Evolutionary conservation across 2,113 vertebrate genomes (phyloP), one percentile per base, ranked within the genome.

Genomic region (Spilogale gracilis): DNA sequence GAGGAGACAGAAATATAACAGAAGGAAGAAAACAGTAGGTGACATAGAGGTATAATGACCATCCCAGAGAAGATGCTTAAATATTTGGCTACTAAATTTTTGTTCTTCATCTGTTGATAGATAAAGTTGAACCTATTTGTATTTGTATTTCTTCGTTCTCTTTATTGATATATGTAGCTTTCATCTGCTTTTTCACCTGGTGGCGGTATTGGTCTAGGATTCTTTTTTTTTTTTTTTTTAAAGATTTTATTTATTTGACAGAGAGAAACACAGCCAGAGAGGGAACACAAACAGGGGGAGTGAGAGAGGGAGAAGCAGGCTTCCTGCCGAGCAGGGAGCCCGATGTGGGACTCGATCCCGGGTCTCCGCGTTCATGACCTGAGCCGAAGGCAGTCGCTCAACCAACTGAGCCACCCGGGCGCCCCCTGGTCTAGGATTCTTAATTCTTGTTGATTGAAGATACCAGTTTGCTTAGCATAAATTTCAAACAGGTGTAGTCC

Each of bases 401-500:
- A 38, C 38, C 38, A 38, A 38, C 38, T 38, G 38, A 38, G 38
- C 38, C 38, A 38, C 38, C 38, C 38, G 38, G 38, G 38, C 38
- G 38, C 38, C 38, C 38, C 38, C 38, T 54, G 43, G 1, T 67
- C 76, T 93, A 81, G 20, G 38, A 89, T 56, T 95, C 88, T 78
- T 54, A 63, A 52, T 95, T 32, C 18, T 95, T 91, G 16, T 69
- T 91, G 23, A 91, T 81, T 74, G 56, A 92, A 50, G 32, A 38
- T 90, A 63, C 6, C n/a, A 50, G 56, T 92, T 69, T 2, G 27
- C 65, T 71, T 61, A 93, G 63, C 50, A 78, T 30, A 30, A 74
- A 91, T 87, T 95, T 96, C 86, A 90, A 82, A 73, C 48, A 60
- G 6, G 25, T 78, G 50, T 67, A 58, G 12, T 63, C 61, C 56